Percentiles rank a stretch among this genome's conserved stretches.
These are phyloP conservation scores for Nettapus auritus DNA, from an alignment of 2,113 vertebrate species.

Conservation along the genomic window DNA sequence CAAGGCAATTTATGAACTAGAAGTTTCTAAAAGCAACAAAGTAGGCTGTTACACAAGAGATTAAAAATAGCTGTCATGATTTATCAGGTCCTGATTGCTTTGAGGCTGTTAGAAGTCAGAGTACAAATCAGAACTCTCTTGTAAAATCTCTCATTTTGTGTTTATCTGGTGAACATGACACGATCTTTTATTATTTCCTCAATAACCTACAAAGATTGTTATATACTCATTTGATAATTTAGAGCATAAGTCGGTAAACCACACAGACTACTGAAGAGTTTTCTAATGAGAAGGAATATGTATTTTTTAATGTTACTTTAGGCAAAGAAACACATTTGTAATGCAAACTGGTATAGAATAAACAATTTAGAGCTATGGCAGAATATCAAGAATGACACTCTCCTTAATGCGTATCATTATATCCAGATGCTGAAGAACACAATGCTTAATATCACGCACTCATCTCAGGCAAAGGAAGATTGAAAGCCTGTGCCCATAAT, in stretches of 20 bases:
- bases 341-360: slow-evolving; percentile 46
- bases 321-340: slow-evolving; percentile 60
- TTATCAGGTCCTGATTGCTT: slow-evolving; percentile 45
- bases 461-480: slow-evolving; percentile 31
- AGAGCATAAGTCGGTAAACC: background rate
- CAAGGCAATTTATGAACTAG: slow-evolving; percentile 14
- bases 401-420: slow-evolving; percentile 60
- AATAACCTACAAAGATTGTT: background rate
- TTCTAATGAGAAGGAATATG: background rate
- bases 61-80: slow-evolving; percentile 51
- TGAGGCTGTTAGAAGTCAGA: slow-evolving; percentile 23
- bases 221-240: slow-evolving; percentile 28
- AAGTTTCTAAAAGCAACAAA: slow-evolving; percentile 43
- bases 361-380: slow-evolving; percentile 55
- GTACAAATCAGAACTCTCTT: slow-evolving; percentile 32
- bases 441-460: slow-evolving; percentile 48
- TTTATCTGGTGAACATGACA: background rate
- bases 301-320: slow-evolving; percentile 56
- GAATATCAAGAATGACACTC: slow-evolving; percentile 48
- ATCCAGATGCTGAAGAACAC: slow-evolving; percentile 48
- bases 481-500: slow-evolving; percentile 37
- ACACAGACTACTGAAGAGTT: background rate
- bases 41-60: slow-evolving; percentile 27
- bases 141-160: slow-evolving; percentile 22
- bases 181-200: background rate